Evolutionary conservation across 1,140 invertebrate genomes (phyloP), one percentile per base, ranked within the genome.

Genomic region (Caerostris extrusa): DNA sequence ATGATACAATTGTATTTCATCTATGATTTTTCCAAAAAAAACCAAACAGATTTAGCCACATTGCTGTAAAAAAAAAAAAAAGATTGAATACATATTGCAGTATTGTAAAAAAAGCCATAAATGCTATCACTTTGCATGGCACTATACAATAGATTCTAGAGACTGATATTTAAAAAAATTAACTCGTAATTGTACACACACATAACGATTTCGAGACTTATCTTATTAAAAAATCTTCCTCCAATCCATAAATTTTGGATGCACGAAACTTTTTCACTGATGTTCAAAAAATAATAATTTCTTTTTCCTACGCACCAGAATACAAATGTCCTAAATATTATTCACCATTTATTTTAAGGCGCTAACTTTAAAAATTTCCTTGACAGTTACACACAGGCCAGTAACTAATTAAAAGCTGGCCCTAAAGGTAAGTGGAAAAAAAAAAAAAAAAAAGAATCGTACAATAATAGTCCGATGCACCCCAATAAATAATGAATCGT

Each of bases 401-500:
- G 50, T 77, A 50, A 77, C 69, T 77, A 77, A 77, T 77, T 77
- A n/a, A 77, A 77, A 50, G 69, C 69, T 5, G 7, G 69, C 69
- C 69, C 34, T 77, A 5, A 77, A 77, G 69, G 69, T 34, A 77
- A 4, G 34, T 61, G 17, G 60, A n/a, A n/a, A n/a, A n/a, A n/a
- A n/a, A n/a, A n/a, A n/a, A 10, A 34, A 17, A 77, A 77, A 50
- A 50, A 12, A 10, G 69, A 34, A 77, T 53, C 14, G 34, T 77
- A 77, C 69, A n/a, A n/a, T n/a, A 77, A 50, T 53, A 50, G 69
- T 34, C 34, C 69, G 50, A 53, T 77, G 19, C 34, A 77, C 10
- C 69, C 69, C 69, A 14, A 77, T 77, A 77, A 77, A 77, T 77
- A 77, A 77, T 77, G 69, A 77, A 77, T 34, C 19, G 19, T 77